Base-by-base conservation (phyloP, 1,140 invertebrate genomes). In the Callitettix versicolor region DNA sequence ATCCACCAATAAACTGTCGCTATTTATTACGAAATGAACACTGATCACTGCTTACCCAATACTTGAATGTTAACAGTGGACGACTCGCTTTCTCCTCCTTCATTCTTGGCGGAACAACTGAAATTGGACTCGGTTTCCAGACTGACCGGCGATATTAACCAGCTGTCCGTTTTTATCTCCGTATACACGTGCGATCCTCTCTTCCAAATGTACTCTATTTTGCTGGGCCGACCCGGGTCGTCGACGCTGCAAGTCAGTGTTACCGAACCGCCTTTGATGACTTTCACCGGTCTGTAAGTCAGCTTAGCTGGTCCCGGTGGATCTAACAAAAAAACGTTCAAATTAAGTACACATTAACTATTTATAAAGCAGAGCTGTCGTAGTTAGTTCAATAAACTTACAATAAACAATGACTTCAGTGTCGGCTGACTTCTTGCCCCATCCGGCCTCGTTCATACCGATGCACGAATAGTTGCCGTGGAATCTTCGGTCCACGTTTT, bases 401-500 rank as follows among this genome's bases (percentile, higher is more conserved):
- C 86, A 90, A 64, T 87, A 78, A 47, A 90, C 85, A 44, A 84
- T 71, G 9, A 92, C 75, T 60, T 88, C 80, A 9, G 80, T 80
- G 50, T 81, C 79, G 21, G 78, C 72, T 6, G 88, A 91, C 57
- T 80, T 72, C 11, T 78, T 76, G 30, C 89, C 88, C 85, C 87
- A 91, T 11, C 88, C 90, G 14, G 89, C 89, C 12, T 79, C 78
- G 70, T 92, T 93, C 64, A 80, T 81, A 2, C 88, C 90, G 63
- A 86, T 80, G 68, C 91, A 94, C 0, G 88, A 89, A 69, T 91
- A 94, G 69, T 93, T 92, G n/a, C 90, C 91, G 58, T 91, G 87
- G 66, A 92, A 91, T 47, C 79, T 81, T 55, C 88, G 78, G 6
- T 81, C 84, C 14, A 92, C 89, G 58, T 82, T 80, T 60, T 89